A percentile compares a stretch with the other conserved stretches of the same genome.
Conservation (phyloP, 1,140 invertebrate species). For the Brachionus rubens region DNA sequence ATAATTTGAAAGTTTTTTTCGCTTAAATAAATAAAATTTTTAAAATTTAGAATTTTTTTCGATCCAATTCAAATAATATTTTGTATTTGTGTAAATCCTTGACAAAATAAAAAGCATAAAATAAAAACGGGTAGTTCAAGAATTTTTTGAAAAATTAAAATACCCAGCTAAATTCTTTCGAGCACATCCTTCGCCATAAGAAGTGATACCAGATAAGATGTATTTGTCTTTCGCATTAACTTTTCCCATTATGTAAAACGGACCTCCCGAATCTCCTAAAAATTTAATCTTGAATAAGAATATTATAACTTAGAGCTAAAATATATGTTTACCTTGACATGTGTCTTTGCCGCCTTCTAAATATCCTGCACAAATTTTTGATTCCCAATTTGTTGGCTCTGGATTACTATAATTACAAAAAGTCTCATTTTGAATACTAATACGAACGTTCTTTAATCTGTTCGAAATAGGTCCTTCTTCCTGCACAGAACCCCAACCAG, state of each 20-base stretch:
- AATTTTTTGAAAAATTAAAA: too few relatives aligned
- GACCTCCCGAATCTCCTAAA: neutral
- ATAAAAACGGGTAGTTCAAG: neutral
- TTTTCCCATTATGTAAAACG: neutral
- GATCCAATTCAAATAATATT: constrained; percentile 2
- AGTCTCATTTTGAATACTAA: neutral
- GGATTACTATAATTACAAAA: neutral
- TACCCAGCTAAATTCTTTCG: neutral
- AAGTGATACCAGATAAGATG: neutral
- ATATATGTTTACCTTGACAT: neutral
- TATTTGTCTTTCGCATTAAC: neutral
- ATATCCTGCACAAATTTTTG: neutral
- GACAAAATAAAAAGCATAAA: neutral
- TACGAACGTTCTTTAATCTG: neutral
- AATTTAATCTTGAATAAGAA: neutral
- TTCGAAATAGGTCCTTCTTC: neutral
- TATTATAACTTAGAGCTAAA: too few relatives aligned
- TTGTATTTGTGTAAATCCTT: neutral
- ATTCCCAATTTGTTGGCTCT: neutral
- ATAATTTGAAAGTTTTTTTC: neutral
- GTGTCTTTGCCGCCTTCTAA: neutral
- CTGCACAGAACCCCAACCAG: neutral
- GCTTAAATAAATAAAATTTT: too few relatives aligned
- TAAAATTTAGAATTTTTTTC: neutral
- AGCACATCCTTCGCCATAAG: constrained; percentile 2